Evolutionary conservation across 2,888 invertebrate genomes (phyloP), one percentile per base, ranked within the genome.

Genomic region (Frankliniella intonsa): DNA sequence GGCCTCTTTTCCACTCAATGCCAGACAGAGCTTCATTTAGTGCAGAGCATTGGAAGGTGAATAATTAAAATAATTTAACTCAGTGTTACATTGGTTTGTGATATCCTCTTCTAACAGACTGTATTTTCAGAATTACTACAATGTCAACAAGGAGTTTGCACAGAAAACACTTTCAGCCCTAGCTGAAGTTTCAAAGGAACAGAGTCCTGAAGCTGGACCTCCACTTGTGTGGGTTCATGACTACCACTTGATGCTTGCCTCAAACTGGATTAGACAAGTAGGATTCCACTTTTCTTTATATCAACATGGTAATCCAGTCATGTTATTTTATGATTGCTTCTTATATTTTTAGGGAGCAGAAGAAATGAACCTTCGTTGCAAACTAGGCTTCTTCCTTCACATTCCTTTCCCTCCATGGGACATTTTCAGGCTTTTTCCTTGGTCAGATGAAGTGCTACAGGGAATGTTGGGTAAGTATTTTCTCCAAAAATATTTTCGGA

Each of bases 341-440:
- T 81, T 83, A 85, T 83, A n/a, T 85, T 87, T 87, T 82, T 88
- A 92, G 91, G 90, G 91, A 25, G 94, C 94, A 0, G 95, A 95
- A 85, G 94, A 95, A 86, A 92, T 93, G 85, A 91, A 92, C 83
- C 89, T 96, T 49, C 91, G 92, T 83, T 93, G 93, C 86, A 95
- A 95, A 87, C 88, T 97, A 84, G 97, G 96, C 50, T 97, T 97
- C 90, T 97, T 97, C 89, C 90, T 97, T 83, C 97, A 97, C 88
- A 97, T 97, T 86, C 97, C 97, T 0, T 97, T 97, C 88, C 97
- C 97, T 19, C 94, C 97, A 19, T 97, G 97, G 95, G 97, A 97
- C 86, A 96, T 97, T 85, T 96, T 95, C 88, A 90, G 96, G 83
- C 89, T 97, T 81, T 94, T 97, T 86, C 96, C 96, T 1, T 96